phyloP scores from a whole-genome alignment of 2,797 vertebrate genomes.

The Balearica regulorum region DNA sequence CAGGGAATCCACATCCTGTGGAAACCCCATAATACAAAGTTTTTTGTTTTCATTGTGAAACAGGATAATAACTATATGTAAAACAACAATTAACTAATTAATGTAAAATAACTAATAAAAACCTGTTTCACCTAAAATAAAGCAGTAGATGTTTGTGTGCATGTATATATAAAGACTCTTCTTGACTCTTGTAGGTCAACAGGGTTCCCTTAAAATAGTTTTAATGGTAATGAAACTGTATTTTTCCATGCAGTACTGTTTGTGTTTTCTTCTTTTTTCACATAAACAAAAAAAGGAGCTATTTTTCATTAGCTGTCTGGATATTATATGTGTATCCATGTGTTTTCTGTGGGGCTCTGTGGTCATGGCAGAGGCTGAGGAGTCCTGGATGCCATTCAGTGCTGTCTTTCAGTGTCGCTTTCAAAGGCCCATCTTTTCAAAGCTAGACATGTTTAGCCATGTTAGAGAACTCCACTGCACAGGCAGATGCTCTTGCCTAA shows the following conservation, averaged over 20 bases:
- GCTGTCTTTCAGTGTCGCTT: not conserved
- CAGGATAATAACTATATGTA: not conserved
- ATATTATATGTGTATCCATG: not conserved
- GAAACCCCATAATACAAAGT: not conserved
- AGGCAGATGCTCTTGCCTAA: conserved; percentile 22
- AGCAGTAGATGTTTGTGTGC: not conserved
- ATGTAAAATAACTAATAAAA: not conserved
- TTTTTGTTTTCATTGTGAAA: not conserved
- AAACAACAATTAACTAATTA: not conserved
- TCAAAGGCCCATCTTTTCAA: not conserved
- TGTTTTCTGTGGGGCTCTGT: not conserved
- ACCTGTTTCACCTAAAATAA: not conserved
- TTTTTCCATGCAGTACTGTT: not conserved
- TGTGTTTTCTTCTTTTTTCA: not conserved
- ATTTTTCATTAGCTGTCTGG: not conserved
- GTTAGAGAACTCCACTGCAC: not conserved
- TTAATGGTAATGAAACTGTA: not conserved
- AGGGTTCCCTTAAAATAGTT: not conserved
- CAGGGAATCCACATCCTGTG: not conserved
- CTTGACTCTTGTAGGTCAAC: not conserved
- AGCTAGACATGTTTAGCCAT: not conserved
- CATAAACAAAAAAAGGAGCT: not conserved
- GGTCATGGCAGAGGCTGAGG: not conserved
- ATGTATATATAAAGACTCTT: not conserved
- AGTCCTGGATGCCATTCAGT: not conserved